These are phyloP conservation scores for Xanthia togata DNA, from an alignment of 2,888 invertebrate genomes.

Conservation along the genomic window DNA sequence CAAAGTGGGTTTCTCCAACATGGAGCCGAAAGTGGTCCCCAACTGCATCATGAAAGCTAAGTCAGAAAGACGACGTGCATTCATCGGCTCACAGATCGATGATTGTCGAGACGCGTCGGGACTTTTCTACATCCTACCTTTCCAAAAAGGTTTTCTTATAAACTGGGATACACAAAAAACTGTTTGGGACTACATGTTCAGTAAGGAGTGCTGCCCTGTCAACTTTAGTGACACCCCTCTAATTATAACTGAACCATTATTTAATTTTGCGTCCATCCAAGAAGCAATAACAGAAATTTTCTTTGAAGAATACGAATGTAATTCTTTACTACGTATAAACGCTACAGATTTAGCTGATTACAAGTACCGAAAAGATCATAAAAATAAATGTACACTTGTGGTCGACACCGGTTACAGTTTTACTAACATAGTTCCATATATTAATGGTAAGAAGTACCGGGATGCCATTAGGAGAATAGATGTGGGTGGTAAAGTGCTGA, in stretches of 20 bases:
- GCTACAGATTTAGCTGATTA: slow-evolving; percentile 95
- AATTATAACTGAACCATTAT: slow-evolving; percentile 97
- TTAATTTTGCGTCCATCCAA: slow-evolving; percentile 97
- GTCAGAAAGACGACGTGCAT: slow-evolving; percentile 97
- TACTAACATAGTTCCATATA: slow-evolving; percentile 98
- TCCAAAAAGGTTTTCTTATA: slow-evolving; percentile 98
- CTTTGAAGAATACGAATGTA: slow-evolving; percentile 99
- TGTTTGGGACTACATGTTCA: slow-evolving; percentile 98
- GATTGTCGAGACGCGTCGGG: slow-evolving; percentile 99
- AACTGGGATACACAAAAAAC: slow-evolving; percentile 99
- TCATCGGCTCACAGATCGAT: slow-evolving; percentile 97
- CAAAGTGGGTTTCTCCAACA: slow-evolving; percentile 95
- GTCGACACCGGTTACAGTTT: slow-evolving; percentile 99
- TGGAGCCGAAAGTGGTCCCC: slow-evolving; percentile 94
- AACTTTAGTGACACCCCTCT: slow-evolving; percentile 94
- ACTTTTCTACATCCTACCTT: slow-evolving; percentile 97
- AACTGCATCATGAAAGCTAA: slow-evolving; percentile 99
- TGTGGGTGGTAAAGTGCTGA: slow-evolving; percentile 98
- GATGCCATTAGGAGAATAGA: slow-evolving; percentile 95
- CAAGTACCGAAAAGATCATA: slow-evolving; percentile 90
- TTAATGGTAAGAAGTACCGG: slow-evolving; percentile 93
- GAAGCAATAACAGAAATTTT: slow-evolving; percentile 98
- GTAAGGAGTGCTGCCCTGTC: slow-evolving; percentile 95
- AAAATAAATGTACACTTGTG: slow-evolving; percentile 93
- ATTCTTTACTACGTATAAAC: slow-evolving; percentile 94